Conservation (phyloP, 35 echinoderm and acorn worm species). For the Apostichopus japonicus region DNA sequence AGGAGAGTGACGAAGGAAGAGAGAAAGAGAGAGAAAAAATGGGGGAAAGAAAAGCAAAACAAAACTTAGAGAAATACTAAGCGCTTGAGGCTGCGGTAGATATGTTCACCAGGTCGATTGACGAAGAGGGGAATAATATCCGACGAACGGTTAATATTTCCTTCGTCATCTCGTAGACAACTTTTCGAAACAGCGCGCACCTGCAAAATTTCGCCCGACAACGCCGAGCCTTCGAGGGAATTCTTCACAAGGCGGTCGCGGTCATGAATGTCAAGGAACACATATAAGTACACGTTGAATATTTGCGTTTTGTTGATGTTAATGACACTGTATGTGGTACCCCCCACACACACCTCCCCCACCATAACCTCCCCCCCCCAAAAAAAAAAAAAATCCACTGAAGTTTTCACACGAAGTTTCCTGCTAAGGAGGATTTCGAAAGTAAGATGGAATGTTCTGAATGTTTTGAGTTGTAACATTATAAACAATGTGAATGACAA, state of each 20-base stretch:
- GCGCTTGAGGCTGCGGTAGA: constrained; percentile 23
- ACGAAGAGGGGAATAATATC: not conserved
- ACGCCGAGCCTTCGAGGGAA: constrained; percentile 20
- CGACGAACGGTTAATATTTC: not conserved
- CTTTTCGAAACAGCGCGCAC: not conserved
- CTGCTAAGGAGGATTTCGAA: no score
- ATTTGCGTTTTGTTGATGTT: no score
- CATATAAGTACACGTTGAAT: not conserved
- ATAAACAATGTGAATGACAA: no score
- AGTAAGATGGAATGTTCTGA: no score
- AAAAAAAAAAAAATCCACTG: no score
- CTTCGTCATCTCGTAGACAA: no score
- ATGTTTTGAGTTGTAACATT: no score
- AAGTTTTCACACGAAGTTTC: no score
- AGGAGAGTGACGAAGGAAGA: not conserved
- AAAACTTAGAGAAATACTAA: constrained; percentile 2
- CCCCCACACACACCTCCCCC: no score
- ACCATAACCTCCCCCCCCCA: no score
- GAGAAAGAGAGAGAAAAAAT: not conserved
- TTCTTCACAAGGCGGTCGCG: not conserved
- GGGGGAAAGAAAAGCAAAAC: not conserved
- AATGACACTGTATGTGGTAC: no score
- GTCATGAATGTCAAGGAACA: not conserved
- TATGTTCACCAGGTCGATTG: not conserved
- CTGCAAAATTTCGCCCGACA: constrained; percentile 19